These are phyloP conservation scores for Phaedon cochleariae DNA, from an alignment of 2,888 invertebrate genomes.

Conservation along the genomic window DNA sequence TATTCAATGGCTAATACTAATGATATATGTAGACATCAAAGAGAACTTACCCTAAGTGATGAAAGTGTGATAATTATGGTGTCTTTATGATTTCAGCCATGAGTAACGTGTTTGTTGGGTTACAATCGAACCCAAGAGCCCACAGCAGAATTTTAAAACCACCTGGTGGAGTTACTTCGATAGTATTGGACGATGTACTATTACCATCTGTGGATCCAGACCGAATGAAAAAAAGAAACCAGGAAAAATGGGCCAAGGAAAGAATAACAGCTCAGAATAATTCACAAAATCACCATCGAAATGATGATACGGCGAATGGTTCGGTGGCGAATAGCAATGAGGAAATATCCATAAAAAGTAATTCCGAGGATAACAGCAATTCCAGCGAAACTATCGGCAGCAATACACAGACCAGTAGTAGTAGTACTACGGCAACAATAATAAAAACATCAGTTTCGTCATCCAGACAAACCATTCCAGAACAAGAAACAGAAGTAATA, in stretches of 20 bases:
- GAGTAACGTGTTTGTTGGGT: slow-evolving; percentile 44
- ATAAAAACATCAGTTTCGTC: not conserved
- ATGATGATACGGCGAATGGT: not conserved
- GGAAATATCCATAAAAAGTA: not conserved
- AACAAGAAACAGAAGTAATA: not conserved
- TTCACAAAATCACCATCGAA: not conserved
- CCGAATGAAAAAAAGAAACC: not conserved
- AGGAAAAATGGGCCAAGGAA: not conserved
- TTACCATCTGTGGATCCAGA: not conserved
- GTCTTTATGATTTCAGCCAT: too few relatives aligned
- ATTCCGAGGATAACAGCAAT: not conserved
- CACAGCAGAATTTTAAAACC: slow-evolving; percentile 45
- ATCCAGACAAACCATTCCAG: not conserved
- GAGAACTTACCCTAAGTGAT: too few relatives aligned
- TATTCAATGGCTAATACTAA: too few relatives aligned
- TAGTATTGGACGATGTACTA: not conserved
- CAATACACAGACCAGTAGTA: not conserved
- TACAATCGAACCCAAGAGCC: slow-evolving; percentile 42
- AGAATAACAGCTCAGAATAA: not conserved
- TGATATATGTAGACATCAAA: too few relatives aligned
- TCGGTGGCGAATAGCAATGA: not conserved
- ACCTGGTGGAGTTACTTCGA: slow-evolving; percentile 39
- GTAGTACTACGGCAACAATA: not conserved
- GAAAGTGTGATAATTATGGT: too few relatives aligned
- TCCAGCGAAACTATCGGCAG: not conserved